Base-by-base conservation (phyloP, 2,797 vertebrate species). In the Clarias laeviceps region DNA sequence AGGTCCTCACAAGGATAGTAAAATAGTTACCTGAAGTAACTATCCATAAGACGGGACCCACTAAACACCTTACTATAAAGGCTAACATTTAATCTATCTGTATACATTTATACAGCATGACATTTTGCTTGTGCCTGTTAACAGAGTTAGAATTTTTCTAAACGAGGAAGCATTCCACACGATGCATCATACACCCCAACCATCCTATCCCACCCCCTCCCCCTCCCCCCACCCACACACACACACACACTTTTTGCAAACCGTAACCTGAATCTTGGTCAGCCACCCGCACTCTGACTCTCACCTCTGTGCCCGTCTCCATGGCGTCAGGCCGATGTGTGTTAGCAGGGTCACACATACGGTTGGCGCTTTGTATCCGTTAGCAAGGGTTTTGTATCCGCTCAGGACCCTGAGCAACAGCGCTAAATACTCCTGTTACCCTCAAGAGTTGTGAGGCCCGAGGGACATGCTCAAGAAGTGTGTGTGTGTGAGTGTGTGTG, bases 251-350 rank as follows among this genome's bases (percentile, higher is more conserved):
- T 57, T 45, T 40, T 79, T 64, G 12, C 17, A 1, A 18, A 77
- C 20, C 62, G 89, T 74, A 87, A 89, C 70, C 80, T 56, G 86
- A 89, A 84, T 74, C 82, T 54, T 27, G 82, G 84, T 82, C 87
- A 87, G 81, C 84, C 84, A 89, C 92, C 93, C 92, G 92, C 76
- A 54, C 79, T 73, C 54, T 50, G 69, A 89, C 91, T 86, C 89
- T 89, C 88, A 91, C 87, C 90, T 93, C 91, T 91, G 91, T 91
- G 92, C 91, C 92, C 90, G 92, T 91, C 86, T 72, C 90, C 87
- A 61, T 86, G 17, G 86, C 0, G 61, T 91, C 90, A 90, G 88
- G 87, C 85, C 64, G 66, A 87, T 82, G 83, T 86, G 89, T 82
- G 59, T 68, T 76, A 78, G 78, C 54, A 56, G 77, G 87, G 88